Base-by-base conservation (phyloP, 2,797 vertebrate species). In the Strix occidentalis region DNA sequence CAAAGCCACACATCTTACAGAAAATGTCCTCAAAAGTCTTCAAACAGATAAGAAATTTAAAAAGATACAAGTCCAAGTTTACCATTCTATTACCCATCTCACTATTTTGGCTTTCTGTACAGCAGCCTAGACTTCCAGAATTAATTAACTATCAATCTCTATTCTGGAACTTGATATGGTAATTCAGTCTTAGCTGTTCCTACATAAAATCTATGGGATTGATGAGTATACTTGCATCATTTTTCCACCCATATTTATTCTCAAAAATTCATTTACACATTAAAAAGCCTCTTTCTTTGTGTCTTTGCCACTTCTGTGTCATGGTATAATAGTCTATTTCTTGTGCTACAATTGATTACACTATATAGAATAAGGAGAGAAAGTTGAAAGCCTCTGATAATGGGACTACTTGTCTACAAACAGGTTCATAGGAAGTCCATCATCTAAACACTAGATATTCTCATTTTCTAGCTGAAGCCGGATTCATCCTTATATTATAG, bases 321-420 rank as follows among this genome's bases (percentile, higher is more conserved):
- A 76, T 13, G 48, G 23, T 70, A 39, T 81, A 97, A 94, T 33
- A 96, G 54, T 39, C 46, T 90, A 48, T 95, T 95, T 96, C 90
- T 96, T 95, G n/a, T 80, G 37, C 53, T 87, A 57, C 15, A 77
- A 93, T 93, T 89, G 84, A 93, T 97, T 79, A 69, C 46, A 23
- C 43, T 37, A 20, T 28, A 39, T 35, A 90, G 68, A 91, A 26
- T 16, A 61, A 79, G 51, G 9, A 78, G 17, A 94, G 56, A 87
- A 89, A 87, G 58, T 46, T 85, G 78, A 89, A 94, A 85, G 60
- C 17, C 64, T 84, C 63, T 57, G 41, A 83, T 82, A 93, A 94
- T 35, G 64, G 39, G n/a, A 91, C 78, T 50, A 35, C 33, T 89
- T 71, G 37, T 81, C 70, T 75, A 85, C 94, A 94, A 94, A 64